These are phyloP conservation scores for Stenchaetothrips biformis DNA, from an alignment of 2,888 invertebrate genomes.

Conservation along the genomic window DNA sequence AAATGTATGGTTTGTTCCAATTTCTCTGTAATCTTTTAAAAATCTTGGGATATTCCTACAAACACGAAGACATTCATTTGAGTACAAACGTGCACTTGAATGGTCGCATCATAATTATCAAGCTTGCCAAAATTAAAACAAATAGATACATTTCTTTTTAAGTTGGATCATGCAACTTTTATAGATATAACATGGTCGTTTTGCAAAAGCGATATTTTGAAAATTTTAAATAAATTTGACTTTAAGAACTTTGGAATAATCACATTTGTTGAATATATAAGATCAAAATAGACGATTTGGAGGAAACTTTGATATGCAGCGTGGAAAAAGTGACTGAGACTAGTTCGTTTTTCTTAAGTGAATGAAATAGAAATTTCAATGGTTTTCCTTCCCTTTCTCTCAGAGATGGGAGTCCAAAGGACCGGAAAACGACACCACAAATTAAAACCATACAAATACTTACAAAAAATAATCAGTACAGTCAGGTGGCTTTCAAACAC, in stretches of 20 bases:
- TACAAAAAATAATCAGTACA: conserved; percentile 36
- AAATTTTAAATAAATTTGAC: conserved; percentile 24
- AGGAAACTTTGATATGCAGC: conserved; percentile 14
- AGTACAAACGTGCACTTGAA: no score
- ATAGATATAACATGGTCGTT: not conserved
- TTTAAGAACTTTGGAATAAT: conserved; percentile 29
- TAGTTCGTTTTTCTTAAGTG: conserved; percentile 14
- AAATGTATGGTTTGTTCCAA: not conserved
- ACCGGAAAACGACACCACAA: conserved; percentile 23
- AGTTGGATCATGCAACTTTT: not conserved
- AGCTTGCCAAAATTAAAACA: not conserved
- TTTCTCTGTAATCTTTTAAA: not conserved
- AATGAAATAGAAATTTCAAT: not conserved
- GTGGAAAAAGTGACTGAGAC: conserved; percentile 11
- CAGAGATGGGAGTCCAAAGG: not conserved
- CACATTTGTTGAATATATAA: conserved; percentile 30
- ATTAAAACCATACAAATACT: conserved; percentile 5
- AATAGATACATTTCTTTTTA: not conserved
- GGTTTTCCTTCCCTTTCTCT: not conserved
- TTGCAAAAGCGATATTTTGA: not conserved
- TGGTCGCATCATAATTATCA: not conserved
- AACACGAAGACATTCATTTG: not conserved
- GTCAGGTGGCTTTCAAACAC: conserved; percentile 36
- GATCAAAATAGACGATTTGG: conserved; percentile 13
- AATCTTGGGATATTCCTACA: not conserved